A percentile compares a stretch with the other conserved stretches of the same genome.
Evolutionary conservation across 2,888 invertebrate genomes (phyloP).

Genomic region (Hyposoter dolosus): DNA sequence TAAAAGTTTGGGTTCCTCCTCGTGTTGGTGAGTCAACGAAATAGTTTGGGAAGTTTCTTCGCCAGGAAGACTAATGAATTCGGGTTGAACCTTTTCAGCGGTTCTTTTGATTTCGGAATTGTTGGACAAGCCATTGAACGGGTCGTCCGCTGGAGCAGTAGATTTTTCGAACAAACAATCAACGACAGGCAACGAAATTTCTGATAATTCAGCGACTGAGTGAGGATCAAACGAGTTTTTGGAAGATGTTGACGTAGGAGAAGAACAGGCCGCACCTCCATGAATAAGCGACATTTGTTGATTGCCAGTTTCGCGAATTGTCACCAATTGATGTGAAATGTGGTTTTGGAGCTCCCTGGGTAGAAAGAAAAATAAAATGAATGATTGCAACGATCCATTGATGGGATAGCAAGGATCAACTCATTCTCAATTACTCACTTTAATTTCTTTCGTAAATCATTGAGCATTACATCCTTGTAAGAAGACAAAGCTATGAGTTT

Average conservation of each 20-base stretch:
- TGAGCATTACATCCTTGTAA: slow-evolving; percentile 74
- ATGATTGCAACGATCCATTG: neutral
- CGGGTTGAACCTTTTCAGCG: slow-evolving; percentile 73
- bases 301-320: slow-evolving; percentile 69
- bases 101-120: slow-evolving; percentile 66
- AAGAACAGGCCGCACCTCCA: slow-evolving; percentile 73
- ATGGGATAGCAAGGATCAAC: neutral
- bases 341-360: slow-evolving; percentile 75
- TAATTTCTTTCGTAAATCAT: slow-evolving; percentile 72
- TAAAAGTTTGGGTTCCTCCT: slow-evolving; percentile 63
- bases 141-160: slow-evolving; percentile 4
- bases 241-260: slow-evolving; percentile 75
- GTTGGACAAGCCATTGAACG: slow-evolving; percentile 44
- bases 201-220: slow-evolving; percentile 73
- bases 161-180: slow-evolving; percentile 56
- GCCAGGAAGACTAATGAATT: slow-evolving; percentile 77
- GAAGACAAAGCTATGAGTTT: slow-evolving; percentile 74
- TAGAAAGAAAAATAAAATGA: slow-evolving; percentile 2
- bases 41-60: slow-evolving; percentile 75
- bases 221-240: slow-evolving; percentile 70
- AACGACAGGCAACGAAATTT: slow-evolving; percentile 74
- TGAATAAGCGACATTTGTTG: slow-evolving; percentile 71
- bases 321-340: slow-evolving; percentile 72
- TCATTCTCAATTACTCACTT: slow-evolving; percentile 71
- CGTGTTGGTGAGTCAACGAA: slow-evolving; percentile 69